Conservation (phyloP, 2,797 vertebrate species). For the Phalanger gymnotis region DNA sequence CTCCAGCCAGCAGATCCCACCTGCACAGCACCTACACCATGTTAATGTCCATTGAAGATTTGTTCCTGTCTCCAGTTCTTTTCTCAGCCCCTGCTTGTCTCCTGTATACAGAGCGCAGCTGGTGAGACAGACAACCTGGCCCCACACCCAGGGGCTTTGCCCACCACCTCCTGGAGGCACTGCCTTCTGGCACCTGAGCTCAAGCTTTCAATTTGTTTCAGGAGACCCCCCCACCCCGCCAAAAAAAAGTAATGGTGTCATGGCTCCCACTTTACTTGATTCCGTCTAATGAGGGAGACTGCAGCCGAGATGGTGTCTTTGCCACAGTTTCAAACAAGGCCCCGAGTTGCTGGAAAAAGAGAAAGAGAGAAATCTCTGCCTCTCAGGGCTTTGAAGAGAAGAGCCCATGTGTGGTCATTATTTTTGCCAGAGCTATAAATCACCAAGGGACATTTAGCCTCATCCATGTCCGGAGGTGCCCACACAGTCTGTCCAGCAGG, state of each 20-base stretch:
- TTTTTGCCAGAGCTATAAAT: background rate
- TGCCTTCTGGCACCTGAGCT: background rate
- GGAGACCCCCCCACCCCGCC: background rate
- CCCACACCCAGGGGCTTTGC: fast-evolving
- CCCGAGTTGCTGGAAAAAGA: slow-evolving; percentile 36
- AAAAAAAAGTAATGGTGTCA: background rate
- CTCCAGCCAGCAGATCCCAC: fast-evolving
- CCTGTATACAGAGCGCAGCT: background rate
- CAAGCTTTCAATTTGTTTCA: background rate
- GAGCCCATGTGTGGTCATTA: background rate
- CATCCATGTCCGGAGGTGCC: background rate
- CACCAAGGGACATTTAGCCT: background rate
- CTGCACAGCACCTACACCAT: fast-evolving
- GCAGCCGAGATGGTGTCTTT: background rate
- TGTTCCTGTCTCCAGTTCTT: background rate
- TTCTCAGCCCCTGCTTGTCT: background rate
- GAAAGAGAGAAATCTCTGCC: background rate
- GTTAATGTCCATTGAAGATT: background rate
- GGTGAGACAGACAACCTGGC: fast-evolving
- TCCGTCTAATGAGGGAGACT: background rate
- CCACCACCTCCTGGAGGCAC: background rate
- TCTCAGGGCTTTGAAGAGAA: slow-evolving; percentile 36
- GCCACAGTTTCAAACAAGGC: slow-evolving; percentile 40
- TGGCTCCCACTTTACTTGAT: fast-evolving
- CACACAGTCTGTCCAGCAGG: slow-evolving; percentile 53